Evolutionary conservation across 2,113 vertebrate species (phyloP), one percentile per base, ranked within the genome.

Genomic region (Lucifuga dentata): DNA sequence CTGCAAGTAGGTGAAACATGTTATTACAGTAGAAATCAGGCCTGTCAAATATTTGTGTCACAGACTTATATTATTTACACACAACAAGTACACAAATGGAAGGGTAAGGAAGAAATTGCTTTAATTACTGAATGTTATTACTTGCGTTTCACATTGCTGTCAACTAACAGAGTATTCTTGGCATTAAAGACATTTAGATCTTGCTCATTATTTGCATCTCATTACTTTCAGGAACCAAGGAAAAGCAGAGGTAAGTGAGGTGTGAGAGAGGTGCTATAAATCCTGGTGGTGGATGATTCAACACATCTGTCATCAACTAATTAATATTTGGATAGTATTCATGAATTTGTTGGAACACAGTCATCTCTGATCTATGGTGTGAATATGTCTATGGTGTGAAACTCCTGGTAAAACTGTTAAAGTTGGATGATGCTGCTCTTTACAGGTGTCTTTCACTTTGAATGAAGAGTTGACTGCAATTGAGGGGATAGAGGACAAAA

Each of bases 381-480:
- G n/a, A n/a, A n/a, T n/a, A n/a, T n/a, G n/a, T n/a, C n/a, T n/a
- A n/a, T n/a, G n/a, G n/a, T n/a, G n/a, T n/a, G n/a, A n/a, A n/a
- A n/a, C n/a, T n/a, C n/a, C n/a, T n/a, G n/a, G n/a, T n/a, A n/a
- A n/a, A 44, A 44, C 8, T 46, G 26, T 8, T 29, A 62, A 57
- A 49, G 13, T 11, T 26, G 40, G 2, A 20, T 50, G 8, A 5
- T 2, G 2, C 6, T 63, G 7, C 44, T 48, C 44, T 69, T 21
- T 26, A 6, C 89, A 99, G 98, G 97, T 99, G 40, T 96, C 96
- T 35, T 99, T 99, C 90, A 98, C 96, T 64, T 89, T 99, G 81
- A 98, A 97, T 67, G 97, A 99, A 80, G 98, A 99, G 32, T 93
- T 99, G 73, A 95, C 96, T 26, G 93, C 79, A 55, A 96, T 98